Conservation (phyloP, 2,113 vertebrate species). For the Albula glossodonta region DNA sequence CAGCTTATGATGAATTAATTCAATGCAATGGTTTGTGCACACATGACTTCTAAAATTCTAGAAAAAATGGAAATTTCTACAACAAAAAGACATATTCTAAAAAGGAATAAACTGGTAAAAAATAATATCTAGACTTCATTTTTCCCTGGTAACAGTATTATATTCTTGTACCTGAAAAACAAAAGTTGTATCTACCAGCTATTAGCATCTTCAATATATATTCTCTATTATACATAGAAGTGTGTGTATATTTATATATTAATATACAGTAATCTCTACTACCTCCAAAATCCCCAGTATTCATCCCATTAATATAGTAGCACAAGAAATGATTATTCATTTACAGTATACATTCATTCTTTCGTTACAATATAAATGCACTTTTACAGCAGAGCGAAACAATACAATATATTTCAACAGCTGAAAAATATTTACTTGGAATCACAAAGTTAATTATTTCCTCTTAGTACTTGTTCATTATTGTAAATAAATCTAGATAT, state of each 20-base stretch:
- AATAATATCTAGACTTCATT: slow-evolving; percentile 17
- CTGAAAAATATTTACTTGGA: slow-evolving; percentile 57
- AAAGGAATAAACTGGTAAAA: slow-evolving; percentile 31
- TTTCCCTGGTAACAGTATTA: slow-evolving; percentile 41
- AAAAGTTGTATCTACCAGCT: slow-evolving; percentile 34
- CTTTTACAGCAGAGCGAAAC: slow-evolving; percentile 43
- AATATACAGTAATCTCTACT: slow-evolving; percentile 43
- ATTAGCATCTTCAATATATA: slow-evolving; percentile 43
- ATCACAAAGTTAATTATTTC: slow-evolving; percentile 39
- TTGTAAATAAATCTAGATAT: slow-evolving; percentile 22
- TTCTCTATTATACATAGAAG: slow-evolving; percentile 33
- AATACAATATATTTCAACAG: slow-evolving; percentile 45
- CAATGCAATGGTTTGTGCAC: slow-evolving; percentile 48
- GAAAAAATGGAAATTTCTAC: slow-evolving; percentile 32
- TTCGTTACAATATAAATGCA: slow-evolving; percentile 48
- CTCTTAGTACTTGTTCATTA: slow-evolving; percentile 32
- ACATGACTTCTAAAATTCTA: slow-evolving; percentile 44
- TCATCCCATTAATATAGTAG: slow-evolving; percentile 39
- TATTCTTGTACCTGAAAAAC: slow-evolving; percentile 52
- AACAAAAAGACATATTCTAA: slow-evolving; percentile 41
- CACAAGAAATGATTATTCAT: slow-evolving; percentile 50
- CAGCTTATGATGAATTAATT: slow-evolving; percentile 51
- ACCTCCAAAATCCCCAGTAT: slow-evolving; percentile 15
- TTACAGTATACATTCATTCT: slow-evolving; percentile 59
- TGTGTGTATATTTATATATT: slow-evolving; percentile 43